Conservation (phyloP, 1,140 invertebrate genomes). For the Triops longicaudatus region DNA sequence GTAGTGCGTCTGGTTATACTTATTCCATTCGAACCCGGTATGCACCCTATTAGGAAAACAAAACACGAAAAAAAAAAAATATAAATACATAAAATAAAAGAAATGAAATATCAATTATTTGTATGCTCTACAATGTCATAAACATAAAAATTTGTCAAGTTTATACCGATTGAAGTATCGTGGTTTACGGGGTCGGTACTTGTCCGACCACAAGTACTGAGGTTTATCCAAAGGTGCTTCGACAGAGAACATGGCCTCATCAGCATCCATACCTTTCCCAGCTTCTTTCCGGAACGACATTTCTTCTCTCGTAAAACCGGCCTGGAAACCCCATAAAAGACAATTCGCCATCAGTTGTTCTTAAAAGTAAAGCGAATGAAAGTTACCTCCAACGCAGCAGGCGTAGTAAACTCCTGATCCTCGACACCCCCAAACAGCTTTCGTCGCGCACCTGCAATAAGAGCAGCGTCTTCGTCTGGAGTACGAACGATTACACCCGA, state of each 20-base stretch:
- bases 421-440: constrained; percentile 63
- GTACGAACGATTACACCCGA: constrained; percentile 70
- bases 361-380: neutral
- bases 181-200: constrained; percentile 94
- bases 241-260: constrained; percentile 87
- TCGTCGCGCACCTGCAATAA: constrained; percentile 21
- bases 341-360: neutral
- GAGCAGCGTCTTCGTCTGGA: constrained; percentile 62
- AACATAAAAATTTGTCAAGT: constrained; percentile 39
- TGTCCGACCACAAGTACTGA: constrained; percentile 93
- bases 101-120: neutral
- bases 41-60: constrained; percentile 50
- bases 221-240: constrained; percentile 77
- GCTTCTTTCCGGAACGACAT: constrained; percentile 61
- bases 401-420: constrained; percentile 25
- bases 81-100: constrained; percentile 27
- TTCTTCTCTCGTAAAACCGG: constrained; percentile 42
- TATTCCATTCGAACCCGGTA: constrained; percentile 99
- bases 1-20: constrained; percentile 99
- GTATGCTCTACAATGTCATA: neutral
- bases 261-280: constrained; percentile 74
- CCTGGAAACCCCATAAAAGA: constrained; percentile 31
- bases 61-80: constrained; percentile 31
- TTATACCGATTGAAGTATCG: constrained; percentile 83
- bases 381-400: neutral